phyloP scores from a whole-genome alignment of 1,140 invertebrate species.

The Neelides sp. region DNA sequence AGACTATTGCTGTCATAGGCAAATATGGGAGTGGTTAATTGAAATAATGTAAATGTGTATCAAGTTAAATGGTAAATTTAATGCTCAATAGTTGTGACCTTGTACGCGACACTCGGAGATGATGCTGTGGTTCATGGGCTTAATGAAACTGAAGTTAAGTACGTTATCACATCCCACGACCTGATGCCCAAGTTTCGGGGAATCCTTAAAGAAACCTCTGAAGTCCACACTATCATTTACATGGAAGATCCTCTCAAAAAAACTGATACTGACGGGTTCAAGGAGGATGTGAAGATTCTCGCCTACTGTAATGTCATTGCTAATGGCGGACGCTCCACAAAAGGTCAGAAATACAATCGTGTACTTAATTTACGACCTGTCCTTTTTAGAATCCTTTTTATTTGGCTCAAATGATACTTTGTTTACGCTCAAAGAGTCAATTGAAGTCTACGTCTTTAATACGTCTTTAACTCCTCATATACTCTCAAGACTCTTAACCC shows the following conservation, averaged over 20 bases:
- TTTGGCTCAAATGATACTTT: background rate
- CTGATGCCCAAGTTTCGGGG: constrained; percentile 76
- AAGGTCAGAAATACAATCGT: constrained; percentile 35
- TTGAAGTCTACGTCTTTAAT: too few relatives aligned
- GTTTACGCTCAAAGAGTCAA: background rate
- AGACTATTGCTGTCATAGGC: too few relatives aligned
- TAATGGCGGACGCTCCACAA: constrained; percentile 36
- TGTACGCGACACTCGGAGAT: constrained; percentile 92
- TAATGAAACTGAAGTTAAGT: constrained; percentile 87
- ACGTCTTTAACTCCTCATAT: too few relatives aligned
- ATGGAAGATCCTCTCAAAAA: constrained; percentile 73
- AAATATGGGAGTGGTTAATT: too few relatives aligned
- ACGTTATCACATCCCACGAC: constrained; percentile 78
- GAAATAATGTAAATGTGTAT: too few relatives aligned
- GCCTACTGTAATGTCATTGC: constrained; percentile 48
- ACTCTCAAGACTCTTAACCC: too few relatives aligned
- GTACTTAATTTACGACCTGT: too few relatives aligned
- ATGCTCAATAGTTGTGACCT: constrained; percentile 63
- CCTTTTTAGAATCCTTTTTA: background rate
- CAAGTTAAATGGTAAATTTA: background rate
- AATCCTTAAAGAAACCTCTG: constrained; percentile 52
- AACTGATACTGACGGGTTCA: constrained; percentile 52
- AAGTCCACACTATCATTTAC: constrained; percentile 65
- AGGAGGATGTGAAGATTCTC: constrained; percentile 51
- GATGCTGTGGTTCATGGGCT: constrained; percentile 91